These are phyloP conservation scores for Telmatherina bonti DNA, from an alignment of 2,797 vertebrate genomes.

Conservation along the genomic window DNA sequence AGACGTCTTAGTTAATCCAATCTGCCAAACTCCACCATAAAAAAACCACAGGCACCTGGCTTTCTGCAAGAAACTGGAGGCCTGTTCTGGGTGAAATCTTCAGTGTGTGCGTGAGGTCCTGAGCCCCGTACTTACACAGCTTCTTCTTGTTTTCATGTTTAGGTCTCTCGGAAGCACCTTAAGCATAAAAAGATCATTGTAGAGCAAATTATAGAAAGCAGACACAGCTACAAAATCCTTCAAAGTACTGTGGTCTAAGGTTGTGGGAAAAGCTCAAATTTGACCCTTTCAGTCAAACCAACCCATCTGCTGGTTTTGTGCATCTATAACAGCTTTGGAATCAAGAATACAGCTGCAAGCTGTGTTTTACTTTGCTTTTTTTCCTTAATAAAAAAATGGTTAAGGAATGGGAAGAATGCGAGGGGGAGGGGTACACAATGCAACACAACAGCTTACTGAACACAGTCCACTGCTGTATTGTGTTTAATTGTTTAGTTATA, in stretches of 20 bases:
- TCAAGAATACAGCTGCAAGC: constrained; percentile 28
- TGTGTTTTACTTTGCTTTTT: constrained; percentile 1
- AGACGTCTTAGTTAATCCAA: constrained; percentile 5
- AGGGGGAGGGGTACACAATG: constrained; percentile 19
- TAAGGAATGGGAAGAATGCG: constrained; percentile 48
- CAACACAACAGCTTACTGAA: constrained; percentile 30
- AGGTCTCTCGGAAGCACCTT: constrained; percentile 39
- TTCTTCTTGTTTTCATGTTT: neutral
- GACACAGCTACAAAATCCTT: constrained; percentile 52
- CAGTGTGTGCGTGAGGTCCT: no score
- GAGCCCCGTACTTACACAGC: no score
- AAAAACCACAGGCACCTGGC: constrained; percentile 21
- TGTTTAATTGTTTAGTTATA: constrained; percentile 66
- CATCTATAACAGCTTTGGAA: constrained; percentile 32
- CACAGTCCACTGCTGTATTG: constrained; percentile 32
- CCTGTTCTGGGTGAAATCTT: constrained; percentile 34
- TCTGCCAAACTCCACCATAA: constrained; percentile 27
- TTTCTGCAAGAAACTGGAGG: constrained; percentile 8
- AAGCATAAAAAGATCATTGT: neutral
- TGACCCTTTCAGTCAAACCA: constrained; percentile 26
- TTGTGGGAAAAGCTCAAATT: constrained; percentile 1
- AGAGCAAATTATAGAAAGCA: constrained; percentile 48
- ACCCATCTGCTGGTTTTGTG: constrained; percentile 2
- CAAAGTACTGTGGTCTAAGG: constrained; percentile 50
- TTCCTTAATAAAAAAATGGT: constrained; percentile 33